Base-by-base conservation (phyloP, 2,888 invertebrate genomes). In the Oscheius onirici region DNA sequence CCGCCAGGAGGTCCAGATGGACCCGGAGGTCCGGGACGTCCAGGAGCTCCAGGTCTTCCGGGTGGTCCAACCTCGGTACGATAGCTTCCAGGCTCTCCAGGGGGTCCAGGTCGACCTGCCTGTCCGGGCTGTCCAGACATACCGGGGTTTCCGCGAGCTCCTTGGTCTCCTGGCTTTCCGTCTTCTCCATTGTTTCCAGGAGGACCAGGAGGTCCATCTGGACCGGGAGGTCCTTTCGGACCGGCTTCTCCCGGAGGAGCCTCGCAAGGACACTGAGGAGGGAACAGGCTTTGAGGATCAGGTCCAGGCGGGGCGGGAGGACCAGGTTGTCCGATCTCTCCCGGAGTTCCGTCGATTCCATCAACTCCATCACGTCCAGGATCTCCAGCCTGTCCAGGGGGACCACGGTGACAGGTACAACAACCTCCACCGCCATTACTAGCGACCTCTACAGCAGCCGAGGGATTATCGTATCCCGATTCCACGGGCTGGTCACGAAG, bases 131-230 rank as follows among this genome's bases (percentile, higher is more conserved):
- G 91, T 17, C 89, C 89, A 46, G 88, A 87, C 10, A 88, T 90
- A 22, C 94, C 94, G 0, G 93, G 92, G 87, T 93, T 93, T 44
- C 93, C 93, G 88, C 84, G 80, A 20, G 83, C 76, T 73, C 86
- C 86, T 67, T 84, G 86, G 68, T 86, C 84, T 76, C 83, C 83
- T 28, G 86, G 84, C 66, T 85, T 83, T 69, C 84, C 85, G 58
- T 86, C 84, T 34, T 86, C 83, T 71, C 84, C 84, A 15, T 79
- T 70, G 13, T 77, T 73, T 75, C 84, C 85, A 67, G 85, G 85
- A 6, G 81, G 70, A 71, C 85, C 85, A 0, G 78, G 79, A 3
- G 75, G 78, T 69, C 82, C 82, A 46, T 78, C 78, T 8, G 80
- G 76, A 54, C 83, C 83, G 24, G 83, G 85, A 34, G 80, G 78